Percentiles rank a stretch among this genome's conserved stretches.
Evolutionary conservation across 2,113 vertebrate genomes (phyloP).

Genomic region (Triplophysa dalaica): DNA sequence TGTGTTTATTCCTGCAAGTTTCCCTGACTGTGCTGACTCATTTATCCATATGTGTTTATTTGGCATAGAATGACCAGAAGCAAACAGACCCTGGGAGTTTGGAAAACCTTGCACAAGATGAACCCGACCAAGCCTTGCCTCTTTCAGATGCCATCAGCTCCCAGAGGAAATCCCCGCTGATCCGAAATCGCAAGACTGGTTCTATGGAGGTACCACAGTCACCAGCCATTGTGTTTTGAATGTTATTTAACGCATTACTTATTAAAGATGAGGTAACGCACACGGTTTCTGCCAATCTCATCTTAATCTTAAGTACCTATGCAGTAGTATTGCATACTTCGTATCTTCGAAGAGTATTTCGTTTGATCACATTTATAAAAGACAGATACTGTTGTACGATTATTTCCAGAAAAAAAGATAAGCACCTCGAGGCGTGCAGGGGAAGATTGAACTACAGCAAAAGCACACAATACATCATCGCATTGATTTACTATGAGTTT

Average conservation of each 20-base stretch:
- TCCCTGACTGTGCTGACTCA: background rate
- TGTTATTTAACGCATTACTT: background rate
- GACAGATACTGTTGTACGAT: no score
- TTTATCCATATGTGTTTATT: background rate
- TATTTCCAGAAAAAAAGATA: no score
- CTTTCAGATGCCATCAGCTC: slow-evolving; percentile 78
- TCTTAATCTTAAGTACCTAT: no score
- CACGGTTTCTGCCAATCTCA: no score
- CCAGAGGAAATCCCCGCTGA: slow-evolving; percentile 85
- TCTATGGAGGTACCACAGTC: slow-evolving; percentile 90
- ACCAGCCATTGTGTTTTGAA: background rate
- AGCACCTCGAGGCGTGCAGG: no score
- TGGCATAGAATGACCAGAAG: slow-evolving; percentile 83
- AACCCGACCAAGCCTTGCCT: slow-evolving; percentile 77
- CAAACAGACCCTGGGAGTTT: slow-evolving; percentile 86
- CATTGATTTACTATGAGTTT: no score
- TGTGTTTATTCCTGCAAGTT: background rate
- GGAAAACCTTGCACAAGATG: slow-evolving; percentile 82
- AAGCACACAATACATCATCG: no score
- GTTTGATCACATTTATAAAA: no score
- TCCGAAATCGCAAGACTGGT: slow-evolving; percentile 89
- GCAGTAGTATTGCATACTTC: no score
- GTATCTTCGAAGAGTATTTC: no score
- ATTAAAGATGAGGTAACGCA: no score
- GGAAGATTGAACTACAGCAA: no score